phyloP scores from a whole-genome alignment of 2,113 vertebrate species.

The Eubucco bourcierii region DNA sequence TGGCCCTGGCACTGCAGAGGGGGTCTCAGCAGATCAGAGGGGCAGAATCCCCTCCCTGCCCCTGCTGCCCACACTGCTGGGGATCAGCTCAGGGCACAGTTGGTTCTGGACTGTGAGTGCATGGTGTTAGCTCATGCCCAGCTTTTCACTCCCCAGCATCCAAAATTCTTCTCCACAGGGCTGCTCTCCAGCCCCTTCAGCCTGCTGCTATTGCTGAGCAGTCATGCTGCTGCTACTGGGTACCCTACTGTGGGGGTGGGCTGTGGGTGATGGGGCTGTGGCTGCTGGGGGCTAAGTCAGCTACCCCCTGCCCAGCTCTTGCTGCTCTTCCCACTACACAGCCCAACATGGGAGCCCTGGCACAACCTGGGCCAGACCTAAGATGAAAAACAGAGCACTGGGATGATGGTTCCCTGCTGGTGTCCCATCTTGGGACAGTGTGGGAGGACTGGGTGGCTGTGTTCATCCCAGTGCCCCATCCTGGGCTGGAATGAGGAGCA shows the following conservation, averaged over 20 bases:
- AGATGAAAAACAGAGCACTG: too few relatives aligned
- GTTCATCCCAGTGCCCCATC: too few relatives aligned
- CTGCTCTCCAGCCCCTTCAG: neutral
- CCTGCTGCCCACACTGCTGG: too few relatives aligned
- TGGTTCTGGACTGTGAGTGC: too few relatives aligned
- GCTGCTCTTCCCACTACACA: neutral
- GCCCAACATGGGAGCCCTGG: neutral
- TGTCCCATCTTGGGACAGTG: neutral
- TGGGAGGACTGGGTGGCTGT: neutral
- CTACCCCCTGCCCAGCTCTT: neutral
- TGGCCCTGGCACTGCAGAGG: too few relatives aligned
- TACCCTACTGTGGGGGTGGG: neutral
- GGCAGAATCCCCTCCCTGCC: too few relatives aligned
- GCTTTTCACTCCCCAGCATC: too few relatives aligned
- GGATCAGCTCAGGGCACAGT: too few relatives aligned
- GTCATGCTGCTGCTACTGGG: neutral
- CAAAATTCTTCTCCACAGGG: too few relatives aligned
- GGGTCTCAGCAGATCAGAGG: too few relatives aligned
- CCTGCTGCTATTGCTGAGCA: neutral
- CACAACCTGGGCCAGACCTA: neutral
- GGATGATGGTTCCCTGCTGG: accelerated
- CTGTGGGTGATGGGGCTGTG: neutral
- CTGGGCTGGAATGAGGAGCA: too few relatives aligned
- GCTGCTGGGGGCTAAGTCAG: neutral
- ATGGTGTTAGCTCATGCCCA: too few relatives aligned